A percentile compares a stretch with the other conserved stretches of the same genome.
Evolutionary conservation across 2,888 invertebrate species (phyloP).

Genomic region (Drosophila barbarae): DNA sequence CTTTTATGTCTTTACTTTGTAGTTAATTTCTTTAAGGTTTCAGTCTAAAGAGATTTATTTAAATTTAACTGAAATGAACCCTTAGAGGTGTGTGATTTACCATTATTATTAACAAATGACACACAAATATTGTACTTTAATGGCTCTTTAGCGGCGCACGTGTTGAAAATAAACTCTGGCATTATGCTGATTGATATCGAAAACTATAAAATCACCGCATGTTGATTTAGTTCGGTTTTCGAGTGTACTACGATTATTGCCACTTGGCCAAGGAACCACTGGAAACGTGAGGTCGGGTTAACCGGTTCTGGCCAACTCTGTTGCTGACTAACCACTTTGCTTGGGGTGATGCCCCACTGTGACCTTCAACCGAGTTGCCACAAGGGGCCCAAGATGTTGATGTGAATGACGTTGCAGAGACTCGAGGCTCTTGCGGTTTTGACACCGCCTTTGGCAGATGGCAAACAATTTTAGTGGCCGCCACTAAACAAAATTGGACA

Average conservation of each 20-base stretch:
- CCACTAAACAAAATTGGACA: constrained; percentile 61
- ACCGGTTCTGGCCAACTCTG: constrained; percentile 22
- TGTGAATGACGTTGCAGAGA: neutral
- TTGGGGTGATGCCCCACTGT: constrained; percentile 44
- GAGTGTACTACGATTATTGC: constrained; percentile 4
- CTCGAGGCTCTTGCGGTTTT: constrained; percentile 33
- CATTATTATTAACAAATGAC: constrained; percentile 1
- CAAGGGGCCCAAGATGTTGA: constrained; percentile 12
- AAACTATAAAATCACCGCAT: constrained; percentile 16
- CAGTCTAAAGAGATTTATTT: neutral
- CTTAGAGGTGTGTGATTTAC: neutral
- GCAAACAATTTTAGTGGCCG: constrained; percentile 62
- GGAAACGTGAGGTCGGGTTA: constrained; percentile 22
- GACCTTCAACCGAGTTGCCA: constrained; percentile 52
- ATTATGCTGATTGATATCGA: constrained; percentile 35
- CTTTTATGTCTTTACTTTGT: neutral
- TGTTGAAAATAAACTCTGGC: constrained; percentile 32
- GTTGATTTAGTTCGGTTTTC: constrained; percentile 10
- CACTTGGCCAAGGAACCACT: constrained; percentile 12
- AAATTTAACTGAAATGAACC: no score
- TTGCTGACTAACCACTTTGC: constrained; percentile 19
- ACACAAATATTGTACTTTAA: constrained; percentile 4
- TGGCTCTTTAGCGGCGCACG: constrained; percentile 26
- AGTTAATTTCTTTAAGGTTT: neutral
- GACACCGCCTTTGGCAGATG: constrained; percentile 47